phyloP scores from a whole-genome alignment of 2,113 vertebrate genomes.

The Parotia lawesii region DNA sequence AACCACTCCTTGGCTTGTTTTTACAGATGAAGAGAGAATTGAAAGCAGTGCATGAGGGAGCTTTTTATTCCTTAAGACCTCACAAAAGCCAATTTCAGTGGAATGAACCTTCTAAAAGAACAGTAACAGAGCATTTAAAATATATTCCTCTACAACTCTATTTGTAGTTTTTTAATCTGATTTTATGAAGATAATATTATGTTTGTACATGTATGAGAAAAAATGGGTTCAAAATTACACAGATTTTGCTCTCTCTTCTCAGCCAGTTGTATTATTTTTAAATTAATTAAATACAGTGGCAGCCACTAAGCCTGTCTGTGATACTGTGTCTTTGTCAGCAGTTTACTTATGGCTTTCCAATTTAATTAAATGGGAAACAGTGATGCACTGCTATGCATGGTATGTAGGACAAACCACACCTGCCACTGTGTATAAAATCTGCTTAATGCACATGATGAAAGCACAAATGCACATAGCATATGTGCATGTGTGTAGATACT shows the following conservation, averaged over 20 bases:
- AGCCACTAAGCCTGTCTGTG: conserved; percentile 27
- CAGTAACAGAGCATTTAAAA: conserved; percentile 31
- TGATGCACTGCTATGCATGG: neutral
- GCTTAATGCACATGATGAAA: neutral
- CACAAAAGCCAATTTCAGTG: conserved; percentile 20
- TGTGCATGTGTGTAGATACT: neutral
- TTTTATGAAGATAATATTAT: conserved; percentile 17
- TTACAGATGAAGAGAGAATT: conserved; percentile 53
- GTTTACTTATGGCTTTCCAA: conserved; percentile 24
- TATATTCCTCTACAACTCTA: neutral
- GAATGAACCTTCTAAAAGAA: conserved; percentile 15
- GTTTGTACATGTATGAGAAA: conserved; percentile 37
- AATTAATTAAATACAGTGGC: conserved; percentile 43
- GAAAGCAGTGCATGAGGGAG: conserved; percentile 43
- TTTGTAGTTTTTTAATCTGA: conserved; percentile 17
- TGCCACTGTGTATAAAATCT: conserved; percentile 1
- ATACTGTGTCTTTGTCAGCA: conserved; percentile 37
- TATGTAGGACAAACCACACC: conserved; percentile 34
- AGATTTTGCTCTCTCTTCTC: neutral
- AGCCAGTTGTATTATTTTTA: conserved; percentile 15
- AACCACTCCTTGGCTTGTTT: conserved; percentile 46
- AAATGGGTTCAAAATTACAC: conserved; percentile 45
- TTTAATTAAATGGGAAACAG: conserved; percentile 57
- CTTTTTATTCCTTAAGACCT: conserved; percentile 42
- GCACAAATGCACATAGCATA: neutral